Evolutionary conservation across 2,797 vertebrate species (phyloP), one percentile per base, ranked within the genome.

Genomic region (Chrysocyon brachyurus): DNA sequence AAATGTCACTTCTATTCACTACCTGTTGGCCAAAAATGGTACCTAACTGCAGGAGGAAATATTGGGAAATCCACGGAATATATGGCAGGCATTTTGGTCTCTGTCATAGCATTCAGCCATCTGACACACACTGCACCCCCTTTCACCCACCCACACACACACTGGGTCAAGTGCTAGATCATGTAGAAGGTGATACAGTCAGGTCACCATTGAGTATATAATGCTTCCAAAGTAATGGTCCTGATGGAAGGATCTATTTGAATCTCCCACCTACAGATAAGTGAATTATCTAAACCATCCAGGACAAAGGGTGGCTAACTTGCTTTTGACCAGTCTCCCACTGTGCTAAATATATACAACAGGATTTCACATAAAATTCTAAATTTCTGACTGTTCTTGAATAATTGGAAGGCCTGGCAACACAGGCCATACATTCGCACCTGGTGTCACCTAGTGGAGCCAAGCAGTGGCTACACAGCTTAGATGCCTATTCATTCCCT

Each of bases 101-200:
- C 91, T 68, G 12, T 31, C 49, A n/a, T 16, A 31, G 33, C 70
- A 46, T 57, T 61, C 57, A 4, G 6, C 82, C 49, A 5, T 33
- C 12, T 24, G 54, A n/a, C 3, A 49, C 12, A 16, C 22, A 0
- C 3, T n/a, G 83, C n/a, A 3, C 6, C 49, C 21, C 16, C n/a
- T 19, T 49, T 12, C 26, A 7, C 31, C 17, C 46, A 26, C 6
- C 15, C 4, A 11, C 49, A 56, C 40, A 17, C 6, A 66, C 36
- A 28, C 33, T 7, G 11, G 33, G 21, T 78, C 70, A 26, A 78
- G 61, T 2, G 0, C 28, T n/a, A 66, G 59, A 22, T 93, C 66
- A 46, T 7, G 28, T 68, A 66, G 46, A 75, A 17, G 82, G 28
- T 11, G 70, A 14, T 6, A 26, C 11, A 46, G 24, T 77, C 59